These are phyloP conservation scores for Microcaecilia unicolor DNA, from an alignment of 2,797 vertebrate genomes.

Conservation along the genomic window DNA sequence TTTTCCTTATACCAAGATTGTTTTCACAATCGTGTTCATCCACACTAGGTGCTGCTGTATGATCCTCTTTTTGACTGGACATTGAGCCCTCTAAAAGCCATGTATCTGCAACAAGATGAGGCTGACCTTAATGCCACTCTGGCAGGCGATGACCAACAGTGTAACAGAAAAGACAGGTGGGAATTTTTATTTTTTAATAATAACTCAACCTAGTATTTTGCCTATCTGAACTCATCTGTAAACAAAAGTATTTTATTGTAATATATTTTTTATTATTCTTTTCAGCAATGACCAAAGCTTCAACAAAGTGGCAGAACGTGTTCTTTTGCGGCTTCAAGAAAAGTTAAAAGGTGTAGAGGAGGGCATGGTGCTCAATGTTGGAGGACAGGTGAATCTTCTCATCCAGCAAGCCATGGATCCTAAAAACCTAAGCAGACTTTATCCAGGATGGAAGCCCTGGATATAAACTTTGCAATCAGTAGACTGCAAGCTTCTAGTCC, in stretches of 20 bases:
- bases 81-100: slow-evolving; percentile 93
- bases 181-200: too few relatives aligned
- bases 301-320: slow-evolving; percentile 94
- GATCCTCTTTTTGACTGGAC: slow-evolving; percentile 97
- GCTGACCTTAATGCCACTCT: slow-evolving; percentile 75
- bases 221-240: too few relatives aligned
- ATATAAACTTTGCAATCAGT: slow-evolving; percentile 50
- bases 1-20: too few relatives aligned
- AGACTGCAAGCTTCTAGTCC: too few relatives aligned
- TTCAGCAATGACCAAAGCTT: slow-evolving; percentile 72
- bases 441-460: slow-evolving; percentile 91
- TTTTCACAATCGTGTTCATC: too few relatives aligned
- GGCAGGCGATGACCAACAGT: slow-evolving; percentile 52
- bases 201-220: too few relatives aligned
- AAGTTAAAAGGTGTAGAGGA: slow-evolving; percentile 96
- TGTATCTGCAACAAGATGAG: slow-evolving; percentile 88
- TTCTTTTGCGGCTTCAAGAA: slow-evolving; percentile 90
- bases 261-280: slow-evolving; percentile 6
- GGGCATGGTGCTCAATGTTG: slow-evolving; percentile 83
- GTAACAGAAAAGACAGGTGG: slow-evolving; percentile 71
- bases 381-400: slow-evolving; percentile 93
- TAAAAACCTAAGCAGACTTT: slow-evolving; percentile 88
- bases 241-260: too few relatives aligned
- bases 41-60: slow-evolving; percentile 80
- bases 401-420: slow-evolving; percentile 96